phyloP scores from a whole-genome alignment of 2,797 vertebrate genomes.

The Semotilus atromaculatus region DNA sequence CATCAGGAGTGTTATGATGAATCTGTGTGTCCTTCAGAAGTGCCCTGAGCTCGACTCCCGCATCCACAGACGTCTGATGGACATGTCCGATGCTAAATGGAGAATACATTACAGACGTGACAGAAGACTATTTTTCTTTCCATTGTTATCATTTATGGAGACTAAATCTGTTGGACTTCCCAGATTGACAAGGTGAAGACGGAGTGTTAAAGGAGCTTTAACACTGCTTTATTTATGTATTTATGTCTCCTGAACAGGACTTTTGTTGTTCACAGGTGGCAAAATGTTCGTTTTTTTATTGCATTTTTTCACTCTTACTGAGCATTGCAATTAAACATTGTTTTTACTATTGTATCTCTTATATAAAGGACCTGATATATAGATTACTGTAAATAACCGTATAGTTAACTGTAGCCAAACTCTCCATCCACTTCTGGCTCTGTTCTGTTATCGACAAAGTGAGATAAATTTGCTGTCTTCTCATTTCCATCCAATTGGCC shows the following conservation, averaged over 20 bases:
- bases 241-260: background rate
- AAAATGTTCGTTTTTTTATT: background rate
- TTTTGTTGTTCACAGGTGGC: background rate
- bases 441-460: background rate
- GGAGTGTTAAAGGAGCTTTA: background rate
- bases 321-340: background rate
- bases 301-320: background rate
- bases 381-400: background rate
- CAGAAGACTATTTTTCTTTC: conserved; percentile 32
- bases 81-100: conserved; percentile 36
- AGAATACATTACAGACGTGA: conserved; percentile 43
- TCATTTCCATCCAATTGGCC: background rate
- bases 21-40: conserved; percentile 54
- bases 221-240: conserved; percentile 1
- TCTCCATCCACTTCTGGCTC: background rate
- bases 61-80: conserved; percentile 23
- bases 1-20: conserved; percentile 54
- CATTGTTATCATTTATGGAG: conserved; percentile 37
- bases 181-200: conserved; percentile 36
- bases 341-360: background rate
- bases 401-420: background rate
- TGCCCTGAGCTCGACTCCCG: conserved; percentile 40
- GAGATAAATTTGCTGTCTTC: background rate
- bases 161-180: conserved; percentile 34
- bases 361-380: background rate